Percentiles rank a stretch among this genome's conserved stretches.
Conservation (phyloP, 2,797 vertebrate genomes). For the Ptychadena robeensis region DNA sequence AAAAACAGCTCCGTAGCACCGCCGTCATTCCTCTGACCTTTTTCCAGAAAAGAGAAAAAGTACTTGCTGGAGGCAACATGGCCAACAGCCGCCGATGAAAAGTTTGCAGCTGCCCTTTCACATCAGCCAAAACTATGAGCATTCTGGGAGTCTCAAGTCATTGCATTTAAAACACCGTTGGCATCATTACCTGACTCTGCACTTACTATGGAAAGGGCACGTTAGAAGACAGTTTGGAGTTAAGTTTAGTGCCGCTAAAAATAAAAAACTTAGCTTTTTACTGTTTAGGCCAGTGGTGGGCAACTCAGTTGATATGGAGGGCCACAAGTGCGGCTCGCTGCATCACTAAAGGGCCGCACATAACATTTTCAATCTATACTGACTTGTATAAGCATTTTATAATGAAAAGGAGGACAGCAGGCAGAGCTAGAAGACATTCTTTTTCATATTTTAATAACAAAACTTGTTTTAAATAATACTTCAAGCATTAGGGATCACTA, state of each 20-base stretch:
- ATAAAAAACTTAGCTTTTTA: too few relatives aligned
- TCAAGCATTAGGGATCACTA: too few relatives aligned
- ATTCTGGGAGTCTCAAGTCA: constrained; percentile 31
- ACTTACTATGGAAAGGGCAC: background rate
- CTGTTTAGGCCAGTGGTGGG: too few relatives aligned
- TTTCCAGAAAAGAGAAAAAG: constrained; percentile 23
- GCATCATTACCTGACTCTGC: constrained; percentile 3
- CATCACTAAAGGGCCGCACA: too few relatives aligned
- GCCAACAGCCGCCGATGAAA: constrained; percentile 19
- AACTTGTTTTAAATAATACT: too few relatives aligned
- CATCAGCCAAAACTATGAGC: constrained; percentile 16
- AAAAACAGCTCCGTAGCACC: constrained; percentile 14
- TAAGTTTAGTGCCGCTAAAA: background rate
- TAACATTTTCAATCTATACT: too few relatives aligned
- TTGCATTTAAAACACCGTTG: background rate
- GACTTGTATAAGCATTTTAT: too few relatives aligned
- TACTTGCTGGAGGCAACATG: constrained; percentile 40
- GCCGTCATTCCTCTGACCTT: constrained; percentile 32
- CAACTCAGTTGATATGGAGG: too few relatives aligned
- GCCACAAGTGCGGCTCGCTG: too few relatives aligned
- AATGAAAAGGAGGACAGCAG: too few relatives aligned
- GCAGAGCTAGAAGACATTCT: too few relatives aligned
- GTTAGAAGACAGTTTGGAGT: background rate
- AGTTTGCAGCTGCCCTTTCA: constrained; percentile 38
- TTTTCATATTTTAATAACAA: too few relatives aligned